Base-by-base conservation (phyloP, 2,888 invertebrate genomes). In the Epinotia bilunana region DNA sequence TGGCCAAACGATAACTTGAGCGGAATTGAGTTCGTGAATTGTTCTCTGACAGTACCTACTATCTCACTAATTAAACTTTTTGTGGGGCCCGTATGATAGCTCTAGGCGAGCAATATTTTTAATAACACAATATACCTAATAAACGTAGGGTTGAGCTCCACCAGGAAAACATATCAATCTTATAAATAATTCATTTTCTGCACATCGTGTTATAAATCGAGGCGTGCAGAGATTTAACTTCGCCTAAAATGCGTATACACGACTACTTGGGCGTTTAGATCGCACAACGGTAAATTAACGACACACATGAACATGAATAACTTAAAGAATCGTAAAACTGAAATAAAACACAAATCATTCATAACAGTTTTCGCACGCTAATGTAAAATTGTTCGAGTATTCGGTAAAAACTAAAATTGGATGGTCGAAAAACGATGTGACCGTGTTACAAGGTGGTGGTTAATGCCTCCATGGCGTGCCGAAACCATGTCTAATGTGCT, bases 401-500 rank as follows among this genome's bases (percentile, higher is more conserved):
- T 86, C 84, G 86, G 88, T 89, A 87, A 88, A 89, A 88, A 87
- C 82, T 80, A 81, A 90, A 91, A 91, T 92, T 92, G 89, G 92
- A 88, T 88, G 87, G 86, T 83, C 83, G 83, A 89, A 87, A 91
- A 91, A 90, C 84, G 86, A 88, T 87, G 91, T 93, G 91, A 93
- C 93, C 93, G 93, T 92, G 93, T 93, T 93, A 92, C 86, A 67
- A 85, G 86, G 83, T 86, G 85, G 81, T 84, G 82, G 89, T 65
- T 93, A 93, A 93, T 93, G 92, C 85, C 82, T 84, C 81, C 86
- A 91, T 93, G 85, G 92, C 93, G 93, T 93, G 93, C 88, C 84
- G 83, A 82, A 84, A 84, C 87, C 87, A 87, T 88, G 88, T 89
- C 91, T 93, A 92, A 93, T 92, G 92, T 84, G 83, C 84, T 92